Percentiles rank a stretch among this genome's conserved stretches.
Evolutionary conservation across 2,888 invertebrate species (phyloP).

Genomic region (Copidosoma aretas): DNA sequence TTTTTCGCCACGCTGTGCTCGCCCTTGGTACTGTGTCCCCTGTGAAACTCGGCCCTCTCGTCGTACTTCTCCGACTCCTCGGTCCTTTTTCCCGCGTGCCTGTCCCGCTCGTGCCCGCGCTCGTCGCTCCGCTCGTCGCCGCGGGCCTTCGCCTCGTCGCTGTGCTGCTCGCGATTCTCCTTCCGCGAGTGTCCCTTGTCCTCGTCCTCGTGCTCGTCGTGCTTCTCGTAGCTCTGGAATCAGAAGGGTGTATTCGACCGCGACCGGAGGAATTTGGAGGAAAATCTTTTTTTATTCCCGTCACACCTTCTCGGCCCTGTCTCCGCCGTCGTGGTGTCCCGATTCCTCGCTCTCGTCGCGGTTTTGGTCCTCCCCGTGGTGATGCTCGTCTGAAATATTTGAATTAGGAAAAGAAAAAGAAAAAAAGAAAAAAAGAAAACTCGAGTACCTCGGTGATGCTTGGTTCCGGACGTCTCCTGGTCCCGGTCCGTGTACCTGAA

Average conservation of each 20-base stretch:
- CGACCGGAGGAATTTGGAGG: no score
- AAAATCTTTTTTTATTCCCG: constrained; percentile 17
- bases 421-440: no score
- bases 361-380: constrained; percentile 43
- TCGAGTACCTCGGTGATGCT: constrained; percentile 33
- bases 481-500: constrained; percentile 50
- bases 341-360: constrained; percentile 47
- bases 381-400: constrained; percentile 38
- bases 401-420: no score
- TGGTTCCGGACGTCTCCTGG: constrained; percentile 48
- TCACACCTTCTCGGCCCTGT: constrained; percentile 54
- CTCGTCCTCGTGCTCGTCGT: constrained; percentile 70
- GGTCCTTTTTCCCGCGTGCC: constrained; percentile 73
- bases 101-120: constrained; percentile 71
- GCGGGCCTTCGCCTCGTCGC: constrained; percentile 70
- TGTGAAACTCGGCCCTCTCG: constrained; percentile 73
- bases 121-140: constrained; percentile 71
- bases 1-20: constrained; percentile 78
- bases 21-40: constrained; percentile 78
- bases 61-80: constrained; percentile 70
- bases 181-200: constrained; percentile 75
- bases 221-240: constrained; percentile 59
- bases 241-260: no score
- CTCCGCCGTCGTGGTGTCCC: constrained; percentile 43
- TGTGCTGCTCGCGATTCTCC: constrained; percentile 70